phyloP scores from a whole-genome alignment of 2,113 vertebrate genomes.

The Picathartes gymnocephalus region DNA sequence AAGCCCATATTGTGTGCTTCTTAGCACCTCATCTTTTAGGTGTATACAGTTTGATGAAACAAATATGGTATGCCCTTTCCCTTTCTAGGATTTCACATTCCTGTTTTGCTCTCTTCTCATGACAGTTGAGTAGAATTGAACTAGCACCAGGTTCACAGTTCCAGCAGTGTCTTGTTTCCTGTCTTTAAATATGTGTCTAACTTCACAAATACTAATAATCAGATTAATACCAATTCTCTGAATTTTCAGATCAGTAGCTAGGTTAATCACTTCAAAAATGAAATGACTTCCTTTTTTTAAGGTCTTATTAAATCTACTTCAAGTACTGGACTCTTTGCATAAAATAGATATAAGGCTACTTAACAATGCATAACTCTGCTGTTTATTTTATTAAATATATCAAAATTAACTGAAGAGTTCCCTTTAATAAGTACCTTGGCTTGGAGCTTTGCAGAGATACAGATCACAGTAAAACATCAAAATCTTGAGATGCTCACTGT shows the following conservation, averaged over 20 bases:
- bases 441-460: neutral
- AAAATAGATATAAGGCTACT: neutral
- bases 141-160: neutral
- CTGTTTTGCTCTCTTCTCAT: neutral
- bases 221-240: neutral
- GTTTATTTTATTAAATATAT: neutral
- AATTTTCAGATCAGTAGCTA: neutral
- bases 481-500: neutral
- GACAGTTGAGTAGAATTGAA: neutral
- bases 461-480: neutral
- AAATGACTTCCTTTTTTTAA: neutral
- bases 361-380: neutral
- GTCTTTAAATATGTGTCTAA: neutral
- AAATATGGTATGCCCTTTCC: neutral
- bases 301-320: neutral
- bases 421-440: neutral
- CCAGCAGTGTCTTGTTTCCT: neutral
- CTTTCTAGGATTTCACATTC: neutral
- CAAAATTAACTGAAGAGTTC: neutral
- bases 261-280: neutral
- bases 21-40: slow-evolving; percentile 34
- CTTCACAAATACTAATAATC: neutral
- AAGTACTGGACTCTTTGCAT: neutral
- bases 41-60: neutral
- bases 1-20: neutral